Percentiles rank a stretch among this genome's conserved stretches.
Evolutionary conservation across 2,888 invertebrate genomes (phyloP).

Genomic region (Gonocerus acuteangulatus): DNA sequence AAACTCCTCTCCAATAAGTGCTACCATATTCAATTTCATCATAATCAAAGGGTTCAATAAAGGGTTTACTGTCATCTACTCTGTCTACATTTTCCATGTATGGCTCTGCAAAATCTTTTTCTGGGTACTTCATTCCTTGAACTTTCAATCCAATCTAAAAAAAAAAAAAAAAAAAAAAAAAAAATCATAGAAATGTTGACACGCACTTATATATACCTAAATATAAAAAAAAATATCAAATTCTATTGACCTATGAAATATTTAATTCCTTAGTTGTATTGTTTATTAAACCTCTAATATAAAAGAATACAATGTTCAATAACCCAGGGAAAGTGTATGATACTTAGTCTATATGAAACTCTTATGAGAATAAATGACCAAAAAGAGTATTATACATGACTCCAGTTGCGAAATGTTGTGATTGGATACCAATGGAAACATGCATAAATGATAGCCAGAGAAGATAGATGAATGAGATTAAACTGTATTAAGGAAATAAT

Average conservation of each 20-base stretch:
- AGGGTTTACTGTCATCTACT: background rate
- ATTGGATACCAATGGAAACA: no score
- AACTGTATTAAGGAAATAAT: no score
- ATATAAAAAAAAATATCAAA: background rate
- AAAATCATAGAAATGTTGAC: background rate
- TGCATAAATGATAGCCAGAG: no score
- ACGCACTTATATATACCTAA: background rate
- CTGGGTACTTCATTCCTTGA: slow-evolving; percentile 33
- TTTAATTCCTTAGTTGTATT: background rate
- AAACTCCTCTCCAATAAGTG: slow-evolving; percentile 50
- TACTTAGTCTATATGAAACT: no score
- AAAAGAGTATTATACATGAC: no score
- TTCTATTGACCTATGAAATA: background rate
- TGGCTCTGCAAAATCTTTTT: slow-evolving; percentile 32
- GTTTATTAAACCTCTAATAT: no score
- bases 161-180: background rate
- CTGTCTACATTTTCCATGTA: background rate
- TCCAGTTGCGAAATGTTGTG: no score
- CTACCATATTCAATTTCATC: slow-evolving; percentile 41
- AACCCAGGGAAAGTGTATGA: no score
- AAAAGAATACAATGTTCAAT: no score
- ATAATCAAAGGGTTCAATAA: slow-evolving; percentile 10
- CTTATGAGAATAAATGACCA: no score
- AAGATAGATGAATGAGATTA: no score
- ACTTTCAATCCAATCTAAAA: slow-evolving; percentile 45